Base-by-base conservation (phyloP, 2,888 invertebrate species). In the Drosophila formosana region DNA sequence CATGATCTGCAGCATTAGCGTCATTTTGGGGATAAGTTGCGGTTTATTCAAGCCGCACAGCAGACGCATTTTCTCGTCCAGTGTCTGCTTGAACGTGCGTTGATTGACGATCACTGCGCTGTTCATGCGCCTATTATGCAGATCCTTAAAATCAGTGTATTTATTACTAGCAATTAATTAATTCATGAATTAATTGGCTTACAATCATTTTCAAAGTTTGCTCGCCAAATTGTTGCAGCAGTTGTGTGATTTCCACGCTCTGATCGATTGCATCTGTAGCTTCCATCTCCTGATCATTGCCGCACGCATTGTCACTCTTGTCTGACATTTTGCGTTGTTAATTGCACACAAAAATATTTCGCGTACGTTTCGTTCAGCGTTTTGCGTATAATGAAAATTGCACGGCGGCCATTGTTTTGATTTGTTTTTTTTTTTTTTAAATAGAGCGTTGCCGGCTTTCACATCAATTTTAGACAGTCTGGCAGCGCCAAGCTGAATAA, bases 21-120 rank as follows among this genome's bases (percentile, higher is more conserved):
- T 5, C 4, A 8, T 50, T 1, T 13, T 28, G 37, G n/a, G 23
- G 3, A 2, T 3, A 11, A 6, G 0, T 5, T 30, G 2, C 0
- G 68, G 53, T 1, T 1, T 5, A 8, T 8, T 52, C 3, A 72
- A 7, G 2, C 1, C 5, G 43, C 50, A 46, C 18, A 68, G 2
- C 0, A 72, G 9, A 3, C 9, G 1, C 26, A 72, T 30, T 37
- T 73, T 73, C 18, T 72, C 68, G 0, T 39, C 6, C 3, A 51
- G 0, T 0, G 51, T 1, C 6, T 34, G 6, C 4, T 6, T 0
- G 1, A 13, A 55, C 3, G 5, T 3, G 1, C 8, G 41, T 37
- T 25, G 2, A 7, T 51, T 8, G 0, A 0, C 1, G 2, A 2
- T 0, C 1, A 58, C 3, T 0, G 2, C 0, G 3, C 52, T n/a